Percentiles rank a stretch among this genome's conserved stretches.
These are phyloP conservation scores for Drepana arcuata DNA, from an alignment of 1,140 invertebrate species.

Conservation along the genomic window DNA sequence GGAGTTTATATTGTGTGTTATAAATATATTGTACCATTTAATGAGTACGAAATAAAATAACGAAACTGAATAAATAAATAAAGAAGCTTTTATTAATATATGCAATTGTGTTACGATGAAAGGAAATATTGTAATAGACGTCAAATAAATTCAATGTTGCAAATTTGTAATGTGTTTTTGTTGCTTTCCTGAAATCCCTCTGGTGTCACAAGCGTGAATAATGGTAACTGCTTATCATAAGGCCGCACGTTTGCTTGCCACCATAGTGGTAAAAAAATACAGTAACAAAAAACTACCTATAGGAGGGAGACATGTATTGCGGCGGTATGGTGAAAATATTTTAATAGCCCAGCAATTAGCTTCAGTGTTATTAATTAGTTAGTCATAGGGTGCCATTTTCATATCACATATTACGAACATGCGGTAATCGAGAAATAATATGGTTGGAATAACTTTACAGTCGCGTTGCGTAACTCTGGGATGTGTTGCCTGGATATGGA, in stretches of 20 bases:
- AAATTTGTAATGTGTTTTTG: constrained; percentile 7
- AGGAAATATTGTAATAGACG: constrained; percentile 16
- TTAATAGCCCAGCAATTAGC: too few species aligned
- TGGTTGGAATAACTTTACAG: neutral
- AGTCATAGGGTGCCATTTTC: too few species aligned
- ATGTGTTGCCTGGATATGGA: too few species aligned
- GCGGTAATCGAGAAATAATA: too few species aligned
- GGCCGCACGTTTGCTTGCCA: too few species aligned
- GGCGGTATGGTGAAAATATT: neutral
- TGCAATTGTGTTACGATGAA: constrained; percentile 10
- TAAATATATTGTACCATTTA: neutral
- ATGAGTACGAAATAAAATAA: neutral
- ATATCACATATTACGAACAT: too few species aligned
- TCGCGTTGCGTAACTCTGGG: neutral
- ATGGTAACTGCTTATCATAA: too few species aligned
- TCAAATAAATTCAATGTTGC: constrained; percentile 31
- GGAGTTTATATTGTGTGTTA: neutral
- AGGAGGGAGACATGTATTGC: neutral
- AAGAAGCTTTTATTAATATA: constrained; percentile 1
- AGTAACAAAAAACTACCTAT: constrained; percentile 1
- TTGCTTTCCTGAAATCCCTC: constrained; percentile 1
- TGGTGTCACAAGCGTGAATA: too few species aligned
- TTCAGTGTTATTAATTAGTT: too few species aligned
- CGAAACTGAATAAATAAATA: neutral
- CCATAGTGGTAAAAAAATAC: too few species aligned